Conservation (phyloP, 1,140 invertebrate species). For the Dinoponera quadriceps region DNA sequence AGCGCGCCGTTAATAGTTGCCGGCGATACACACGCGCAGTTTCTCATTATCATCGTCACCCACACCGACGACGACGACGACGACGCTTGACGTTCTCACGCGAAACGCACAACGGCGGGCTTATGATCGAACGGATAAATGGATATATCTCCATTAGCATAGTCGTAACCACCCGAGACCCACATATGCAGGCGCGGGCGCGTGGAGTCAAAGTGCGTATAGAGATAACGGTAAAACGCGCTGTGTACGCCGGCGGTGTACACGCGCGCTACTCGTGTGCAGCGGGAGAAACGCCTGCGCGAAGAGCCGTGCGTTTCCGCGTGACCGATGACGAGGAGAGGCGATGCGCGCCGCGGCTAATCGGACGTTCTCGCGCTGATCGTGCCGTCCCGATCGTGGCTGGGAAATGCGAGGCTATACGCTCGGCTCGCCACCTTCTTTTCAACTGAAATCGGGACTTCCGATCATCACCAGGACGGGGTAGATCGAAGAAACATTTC, state of each 20-base stretch:
- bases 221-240: slow-evolving; percentile 76
- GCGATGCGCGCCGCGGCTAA: slow-evolving; percentile 38
- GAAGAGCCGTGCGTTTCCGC: slow-evolving; percentile 44
- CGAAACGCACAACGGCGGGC: slow-evolving; percentile 35
- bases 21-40: background rate
- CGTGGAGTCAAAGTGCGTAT: slow-evolving; percentile 76
- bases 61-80: slow-evolving; percentile 2
- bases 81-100: background rate
- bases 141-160: slow-evolving; percentile 75
- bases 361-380: slow-evolving; percentile 30
- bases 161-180: slow-evolving; percentile 64
- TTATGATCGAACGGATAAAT: slow-evolving; percentile 71
- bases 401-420: background rate
- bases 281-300: slow-evolving; percentile 47
- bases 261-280: background rate
- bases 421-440: background rate
- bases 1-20: slow-evolving; percentile 16
- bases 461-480: too few species aligned
- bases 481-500: too few species aligned
- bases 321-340: slow-evolving; percentile 37
- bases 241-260: too few species aligned
- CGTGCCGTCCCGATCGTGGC: slow-evolving; percentile 20
- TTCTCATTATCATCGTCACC: slow-evolving; percentile 53
- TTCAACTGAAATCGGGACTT: background rate
- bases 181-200: slow-evolving; percentile 70